A percentile compares a stretch with the other conserved stretches of the same genome.
Conservation (phyloP, 2,113 vertebrate species). For the Carassius gibelio region DNA sequence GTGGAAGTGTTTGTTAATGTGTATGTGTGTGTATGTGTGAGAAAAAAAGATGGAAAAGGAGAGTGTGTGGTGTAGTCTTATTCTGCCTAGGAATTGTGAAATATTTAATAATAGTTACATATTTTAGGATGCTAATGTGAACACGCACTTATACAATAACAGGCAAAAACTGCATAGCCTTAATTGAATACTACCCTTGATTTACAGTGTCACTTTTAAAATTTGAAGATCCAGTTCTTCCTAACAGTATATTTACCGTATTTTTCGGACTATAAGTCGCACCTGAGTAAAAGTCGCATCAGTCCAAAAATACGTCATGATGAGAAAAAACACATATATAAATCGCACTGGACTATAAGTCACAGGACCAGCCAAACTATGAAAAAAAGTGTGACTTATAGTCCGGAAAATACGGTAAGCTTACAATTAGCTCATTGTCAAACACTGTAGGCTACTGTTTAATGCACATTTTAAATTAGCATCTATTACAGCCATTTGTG, state of each 20-base stretch:
- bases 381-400: too few relatives aligned
- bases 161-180: neutral
- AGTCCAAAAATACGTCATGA: too few relatives aligned
- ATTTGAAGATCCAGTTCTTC: neutral
- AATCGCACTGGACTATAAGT: too few relatives aligned
- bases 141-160: neutral
- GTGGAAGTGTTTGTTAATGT: slow-evolving; percentile 29
- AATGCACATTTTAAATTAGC: too few relatives aligned
- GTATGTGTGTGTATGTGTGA: slow-evolving; percentile 17
- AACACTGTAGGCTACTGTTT: too few relatives aligned
- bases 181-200: neutral
- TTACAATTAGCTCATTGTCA: too few relatives aligned
- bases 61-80: neutral
- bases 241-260: neutral
- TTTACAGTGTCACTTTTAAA: neutral
- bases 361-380: too few relatives aligned
- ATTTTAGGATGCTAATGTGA: neutral
- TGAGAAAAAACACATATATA: too few relatives aligned
- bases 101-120: slow-evolving; percentile 6
- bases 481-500: too few relatives aligned
- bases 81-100: neutral
- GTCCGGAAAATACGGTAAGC: too few relatives aligned
- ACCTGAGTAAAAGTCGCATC: too few relatives aligned
- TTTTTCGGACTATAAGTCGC: too few relatives aligned
- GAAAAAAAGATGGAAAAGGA: neutral